Conservation (phyloP, 30 jellyfish, hydroid and myxozoan species). For the Phacellophora camtschatica region DNA sequence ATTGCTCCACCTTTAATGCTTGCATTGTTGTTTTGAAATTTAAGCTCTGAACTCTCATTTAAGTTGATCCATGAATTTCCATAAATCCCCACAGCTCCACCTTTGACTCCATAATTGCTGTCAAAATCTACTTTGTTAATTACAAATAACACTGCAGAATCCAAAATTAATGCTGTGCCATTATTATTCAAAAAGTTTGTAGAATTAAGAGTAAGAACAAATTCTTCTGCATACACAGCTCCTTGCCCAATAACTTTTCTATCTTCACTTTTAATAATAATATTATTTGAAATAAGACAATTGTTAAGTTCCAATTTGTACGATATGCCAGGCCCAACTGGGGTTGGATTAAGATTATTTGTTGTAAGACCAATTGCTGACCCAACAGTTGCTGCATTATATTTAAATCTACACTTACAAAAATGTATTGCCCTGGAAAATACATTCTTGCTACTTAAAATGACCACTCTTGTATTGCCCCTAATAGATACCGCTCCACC, state of each 20-base stretch:
- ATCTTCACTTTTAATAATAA: conserved; percentile 60
- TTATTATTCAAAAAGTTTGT: conserved; percentile 14
- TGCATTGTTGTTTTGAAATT: conserved; percentile 44
- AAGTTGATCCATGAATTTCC: conserved; percentile 68
- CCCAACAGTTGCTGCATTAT: conserved; percentile 78
- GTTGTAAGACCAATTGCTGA: conserved; percentile 77
- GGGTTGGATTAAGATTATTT: conserved; percentile 20
- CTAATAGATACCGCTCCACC: conserved; percentile 86
- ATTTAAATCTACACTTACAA: conserved; percentile 4
- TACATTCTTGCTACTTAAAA: not conserved
- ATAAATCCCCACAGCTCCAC: conserved; percentile 83
- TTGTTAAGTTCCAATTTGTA: conserved; percentile 11
- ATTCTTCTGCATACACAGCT: conserved; percentile 77
- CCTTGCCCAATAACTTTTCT: conserved; percentile 88
- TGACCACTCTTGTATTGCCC: conserved; percentile 39
- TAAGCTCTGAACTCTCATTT: not conserved
- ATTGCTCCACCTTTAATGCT: conserved; percentile 79
- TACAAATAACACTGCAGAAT: conserved; percentile 38
- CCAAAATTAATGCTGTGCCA: conserved; percentile 77
- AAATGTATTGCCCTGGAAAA: not conserved
- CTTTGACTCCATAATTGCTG: conserved; percentile 59
- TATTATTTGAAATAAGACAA: conserved; percentile 31
- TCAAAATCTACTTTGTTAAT: conserved; percentile 24
- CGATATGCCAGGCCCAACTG: conserved; percentile 68
- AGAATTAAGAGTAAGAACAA: not conserved